phyloP scores from a whole-genome alignment of 2,113 vertebrate genomes.

The Hemibagrus wyckioides region DNA sequence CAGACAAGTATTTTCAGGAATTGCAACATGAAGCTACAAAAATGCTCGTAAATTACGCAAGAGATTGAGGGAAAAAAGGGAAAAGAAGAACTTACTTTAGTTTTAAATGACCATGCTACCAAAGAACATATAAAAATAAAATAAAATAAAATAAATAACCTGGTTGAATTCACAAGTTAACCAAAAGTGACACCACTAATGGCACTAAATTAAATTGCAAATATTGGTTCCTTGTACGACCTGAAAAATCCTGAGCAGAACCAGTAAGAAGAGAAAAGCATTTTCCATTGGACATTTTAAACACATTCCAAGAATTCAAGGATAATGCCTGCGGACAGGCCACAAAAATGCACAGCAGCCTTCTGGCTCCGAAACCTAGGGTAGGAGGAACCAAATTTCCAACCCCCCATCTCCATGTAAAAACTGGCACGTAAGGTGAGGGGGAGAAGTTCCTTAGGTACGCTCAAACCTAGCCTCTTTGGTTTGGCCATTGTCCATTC shows the following conservation, averaged over 20 bases:
- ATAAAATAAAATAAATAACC: not conserved
- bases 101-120: not conserved
- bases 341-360: slow-evolving; percentile 60
- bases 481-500: slow-evolving; percentile 1
- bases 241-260: slow-evolving; percentile 15
- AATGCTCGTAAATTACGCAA: not conserved
- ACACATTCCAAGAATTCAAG: slow-evolving; percentile 59
- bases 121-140: not conserved
- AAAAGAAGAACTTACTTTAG: not conserved
- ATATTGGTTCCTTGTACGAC: not conserved
- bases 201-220: not conserved
- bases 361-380: slow-evolving; percentile 38
- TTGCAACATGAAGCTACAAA: not conserved
- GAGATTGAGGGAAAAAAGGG: not conserved
- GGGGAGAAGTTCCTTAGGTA: slow-evolving; percentile 5
- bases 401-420: slow-evolving; percentile 31
- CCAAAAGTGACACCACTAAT: not conserved
- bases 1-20: not conserved
- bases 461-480: slow-evolving; percentile 4
- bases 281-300: slow-evolving; percentile 58
- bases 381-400: slow-evolving; percentile 27
- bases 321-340: slow-evolving; percentile 58
- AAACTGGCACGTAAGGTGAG: slow-evolving; percentile 25
- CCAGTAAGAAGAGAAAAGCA: slow-evolving; percentile 48
- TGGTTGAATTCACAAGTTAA: not conserved